Conservation (phyloP, 2,888 invertebrate genomes). For the Mystacides longicornis region DNA sequence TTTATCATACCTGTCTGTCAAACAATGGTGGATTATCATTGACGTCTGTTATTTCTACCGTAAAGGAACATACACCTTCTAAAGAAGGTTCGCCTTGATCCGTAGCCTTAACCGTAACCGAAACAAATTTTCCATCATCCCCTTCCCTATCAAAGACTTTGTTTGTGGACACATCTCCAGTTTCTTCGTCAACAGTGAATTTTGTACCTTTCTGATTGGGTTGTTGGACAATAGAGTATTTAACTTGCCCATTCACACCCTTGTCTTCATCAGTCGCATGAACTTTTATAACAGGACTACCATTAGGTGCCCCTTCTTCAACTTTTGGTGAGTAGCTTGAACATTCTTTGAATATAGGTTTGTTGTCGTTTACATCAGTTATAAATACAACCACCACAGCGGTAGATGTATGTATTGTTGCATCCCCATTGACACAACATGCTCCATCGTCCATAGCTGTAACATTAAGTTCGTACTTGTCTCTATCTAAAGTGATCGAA, state of each 20-base stretch:
- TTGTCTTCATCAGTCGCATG: constrained; percentile 94
- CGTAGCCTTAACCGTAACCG: constrained; percentile 94
- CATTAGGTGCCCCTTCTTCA: constrained; percentile 89
- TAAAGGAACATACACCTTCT: constrained; percentile 97
- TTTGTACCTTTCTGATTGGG: constrained; percentile 92
- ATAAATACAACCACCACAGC: constrained; percentile 95
- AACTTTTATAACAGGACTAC: constrained; percentile 88
- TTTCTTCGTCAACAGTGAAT: constrained; percentile 92
- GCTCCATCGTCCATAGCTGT: constrained; percentile 97
- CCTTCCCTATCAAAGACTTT: constrained; percentile 96
- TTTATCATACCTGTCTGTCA: constrained; percentile 75
- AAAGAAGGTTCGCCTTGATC: constrained; percentile 97
- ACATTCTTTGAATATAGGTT: constrained; percentile 92
- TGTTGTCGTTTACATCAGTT: constrained; percentile 95
- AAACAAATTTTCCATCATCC: constrained; percentile 93
- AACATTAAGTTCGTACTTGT: constrained; percentile 94
- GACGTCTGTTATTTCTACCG: constrained; percentile 94
- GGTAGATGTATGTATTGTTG: constrained; percentile 85
- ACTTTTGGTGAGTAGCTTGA: constrained; percentile 89
- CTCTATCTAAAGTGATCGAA: constrained; percentile 78
- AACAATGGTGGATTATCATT: constrained; percentile 96
- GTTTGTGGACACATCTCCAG: constrained; percentile 90
- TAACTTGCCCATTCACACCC: constrained; percentile 90
- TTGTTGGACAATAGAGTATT: constrained; percentile 95
- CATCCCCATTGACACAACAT: constrained; percentile 86